Evolutionary conservation across 2,888 invertebrate genomes (phyloP), one percentile per base, ranked within the genome.

Genomic region (Drosophila ustulata): DNA sequence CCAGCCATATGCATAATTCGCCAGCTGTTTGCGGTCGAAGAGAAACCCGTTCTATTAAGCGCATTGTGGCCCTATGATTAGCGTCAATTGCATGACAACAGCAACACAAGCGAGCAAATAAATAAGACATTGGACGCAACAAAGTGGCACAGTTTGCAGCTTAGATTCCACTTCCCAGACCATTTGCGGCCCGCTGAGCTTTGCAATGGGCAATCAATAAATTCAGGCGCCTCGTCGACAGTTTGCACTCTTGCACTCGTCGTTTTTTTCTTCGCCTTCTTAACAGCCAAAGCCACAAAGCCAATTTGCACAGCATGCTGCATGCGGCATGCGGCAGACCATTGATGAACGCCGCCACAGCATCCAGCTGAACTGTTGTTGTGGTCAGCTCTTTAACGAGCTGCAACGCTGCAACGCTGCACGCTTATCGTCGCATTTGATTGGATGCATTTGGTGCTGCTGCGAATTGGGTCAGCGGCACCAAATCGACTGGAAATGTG

Each of bases 291-390:
- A 46, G 7, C 64, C 67, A 41, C 56, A 56, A 18, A 73, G 78
- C 70, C 83, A 88, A 83, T 83, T 83, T 83, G 88, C 88, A 88
- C 88, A 88, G 83, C 88, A 79, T 77, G 88, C 69, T 57, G 59
- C 70, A 50, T 47, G 30, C 37, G 18, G 52, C 65, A 56, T 47
- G 41, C 52, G 41, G 41, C 45, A 45, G 6, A n/a, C 45, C 53
- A 76, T 77, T 78, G 80, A 74, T 73, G 67, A 63, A 77, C 61
- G 70, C 63, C 61, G 81, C 62, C 65, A 52, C 41, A 59, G 67
- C 72, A 53, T 75, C 71, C 51, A 74, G 67, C 64, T 64, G 59
- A 37, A 11, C 43, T 23, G 53, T 9, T 18, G 49, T 47, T 57
- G 45, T 59, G 39, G 45, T 30, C 39, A 41, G 77, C 73, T 59